Conservation (phyloP, 2,113 vertebrate species). For the Leptodactylus fuscus region DNA sequence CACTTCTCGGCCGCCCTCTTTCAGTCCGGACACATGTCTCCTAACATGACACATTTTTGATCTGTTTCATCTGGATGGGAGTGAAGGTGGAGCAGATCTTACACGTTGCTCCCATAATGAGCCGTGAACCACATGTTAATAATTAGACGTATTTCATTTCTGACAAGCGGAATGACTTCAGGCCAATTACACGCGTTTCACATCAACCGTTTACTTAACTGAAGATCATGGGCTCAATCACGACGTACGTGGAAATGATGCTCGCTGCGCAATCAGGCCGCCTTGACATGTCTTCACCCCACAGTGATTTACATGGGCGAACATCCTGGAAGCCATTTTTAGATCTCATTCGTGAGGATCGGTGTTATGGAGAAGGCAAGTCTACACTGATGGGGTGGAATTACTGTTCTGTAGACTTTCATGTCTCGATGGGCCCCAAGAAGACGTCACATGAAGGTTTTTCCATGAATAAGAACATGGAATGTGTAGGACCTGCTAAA, state of each 20-base stretch:
- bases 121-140: conserved; percentile 46
- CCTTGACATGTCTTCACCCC: conserved; percentile 21
- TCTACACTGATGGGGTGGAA: background rate
- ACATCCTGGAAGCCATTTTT: conserved; percentile 2
- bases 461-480: too few relatives aligned
- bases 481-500: too few relatives aligned
- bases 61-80: conserved; percentile 1
- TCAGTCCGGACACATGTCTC: too few relatives aligned
- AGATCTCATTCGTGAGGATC: too few relatives aligned
- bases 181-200: conserved; percentile 62
- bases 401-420: background rate
- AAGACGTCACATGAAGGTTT: background rate
- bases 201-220: conserved; percentile 53
- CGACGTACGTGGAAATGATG: conserved; percentile 21
- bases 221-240: conserved; percentile 44
- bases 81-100: conserved; percentile 1
- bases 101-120: background rate
- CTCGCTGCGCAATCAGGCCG: background rate
- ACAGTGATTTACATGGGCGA: background rate
- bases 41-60: background rate
- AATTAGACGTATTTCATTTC: conserved; percentile 61
- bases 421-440: background rate
- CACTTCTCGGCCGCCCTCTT: too few relatives aligned
- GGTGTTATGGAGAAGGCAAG: background rate
- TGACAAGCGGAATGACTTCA: conserved; percentile 61